Evolutionary conservation across 2,113 vertebrate genomes (phyloP), one percentile per base, ranked within the genome.

Genomic region (Shinisaurus crocodilurus): DNA sequence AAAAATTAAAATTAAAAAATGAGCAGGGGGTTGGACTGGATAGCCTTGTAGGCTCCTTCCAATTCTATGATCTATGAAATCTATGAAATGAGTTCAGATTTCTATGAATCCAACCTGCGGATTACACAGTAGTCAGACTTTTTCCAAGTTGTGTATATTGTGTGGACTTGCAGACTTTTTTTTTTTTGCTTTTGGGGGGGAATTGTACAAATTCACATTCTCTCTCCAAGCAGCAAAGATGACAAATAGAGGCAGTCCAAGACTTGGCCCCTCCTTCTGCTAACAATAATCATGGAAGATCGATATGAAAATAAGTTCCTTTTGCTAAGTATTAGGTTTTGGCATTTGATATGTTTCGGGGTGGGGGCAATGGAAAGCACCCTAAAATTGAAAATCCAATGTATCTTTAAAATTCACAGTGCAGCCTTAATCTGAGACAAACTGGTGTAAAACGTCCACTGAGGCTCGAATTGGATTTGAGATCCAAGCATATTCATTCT

Each of bases 351-450:
- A 63, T 13, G 34, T 85, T 90, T 74, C 67, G 63, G 25, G 85
- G 72, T 27, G 80, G 67, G 48, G 48, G 48, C 48, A 7, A 48
- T 27, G 74, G 32, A 77, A 25, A 67, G 60, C 60, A 63, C 60
- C 60, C 60, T 8, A 63, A 63, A 63, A 63, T 13, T 20, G 60
- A 63, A 63, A 63, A 48, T 48, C 48, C 7, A 48, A 48, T 20
- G 60, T 13, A 5, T 63, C 12, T 74, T 37, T 74, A 16, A n/a
- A 74, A 80, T 50, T 6, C 20, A 91, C 25, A 70, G 63, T 70
- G 79, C 86, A 95, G 92, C 3, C 63, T 32, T 10, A n/a, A 48
- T 8, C 72, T 67, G 48, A 3, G 2, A 76, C 90, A 89, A 43
- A 45, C 69, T 34, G 10, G 60, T 63, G 29, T 18, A 4, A 25